Conservation (phyloP, 1,140 invertebrate genomes). For the Monomorium pharaonis region DNA sequence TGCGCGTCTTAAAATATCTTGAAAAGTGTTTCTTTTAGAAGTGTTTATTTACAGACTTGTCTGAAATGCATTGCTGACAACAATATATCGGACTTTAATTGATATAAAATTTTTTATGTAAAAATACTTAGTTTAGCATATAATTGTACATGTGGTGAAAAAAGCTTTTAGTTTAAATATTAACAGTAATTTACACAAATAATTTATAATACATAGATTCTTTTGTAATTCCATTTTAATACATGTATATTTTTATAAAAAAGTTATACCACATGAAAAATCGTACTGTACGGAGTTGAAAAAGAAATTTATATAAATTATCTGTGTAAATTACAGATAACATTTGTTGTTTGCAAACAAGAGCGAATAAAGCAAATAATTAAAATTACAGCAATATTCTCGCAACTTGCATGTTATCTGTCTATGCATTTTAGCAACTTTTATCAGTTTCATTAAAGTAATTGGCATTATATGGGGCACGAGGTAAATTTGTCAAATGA, state of each 20-base stretch:
- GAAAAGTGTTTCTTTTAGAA: background rate
- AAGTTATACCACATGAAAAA: background rate
- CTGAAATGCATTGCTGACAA: background rate
- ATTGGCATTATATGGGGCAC: slow-evolving; percentile 8
- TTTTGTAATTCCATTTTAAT: too few relatives aligned
- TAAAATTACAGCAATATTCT: background rate
- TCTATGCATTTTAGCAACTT: background rate
- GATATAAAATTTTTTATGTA: background rate
- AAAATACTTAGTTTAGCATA: background rate
- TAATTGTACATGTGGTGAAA: background rate
- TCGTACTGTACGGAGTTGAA: background rate
- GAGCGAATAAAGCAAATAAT: background rate
- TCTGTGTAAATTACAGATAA: background rate
- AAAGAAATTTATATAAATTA: background rate
- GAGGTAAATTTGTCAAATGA: slow-evolving; percentile 32
- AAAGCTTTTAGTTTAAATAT: slow-evolving; percentile 14
- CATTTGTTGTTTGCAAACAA: background rate
- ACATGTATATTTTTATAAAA: background rate
- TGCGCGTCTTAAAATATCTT: background rate
- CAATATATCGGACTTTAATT: background rate
- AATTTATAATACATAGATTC: too few relatives aligned
- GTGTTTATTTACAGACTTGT: background rate
- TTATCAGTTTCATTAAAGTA: slow-evolving; percentile 35
- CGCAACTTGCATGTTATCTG: background rate
- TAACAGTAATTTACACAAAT: too few relatives aligned